Evolutionary conservation across 2,797 vertebrate species (phyloP), one percentile per base, ranked within the genome.

Genomic region (Chaetodon trifasciatus): DNA sequence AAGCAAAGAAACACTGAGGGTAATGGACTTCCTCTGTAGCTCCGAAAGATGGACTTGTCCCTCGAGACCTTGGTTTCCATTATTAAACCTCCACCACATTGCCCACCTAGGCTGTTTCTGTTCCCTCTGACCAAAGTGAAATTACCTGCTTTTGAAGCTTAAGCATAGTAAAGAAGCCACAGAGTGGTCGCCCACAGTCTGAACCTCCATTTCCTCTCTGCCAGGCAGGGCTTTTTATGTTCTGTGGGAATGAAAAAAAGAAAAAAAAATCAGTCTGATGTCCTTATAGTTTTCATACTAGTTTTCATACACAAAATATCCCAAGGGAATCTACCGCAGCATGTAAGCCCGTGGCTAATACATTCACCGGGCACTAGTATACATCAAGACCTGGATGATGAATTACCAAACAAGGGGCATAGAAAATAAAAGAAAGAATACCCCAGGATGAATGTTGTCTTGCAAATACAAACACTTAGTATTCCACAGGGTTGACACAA

Each of bases 1-100:
- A 91, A 85, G 86, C 81, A 85, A 86, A 91, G 91, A 89, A 91
- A 91, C 81, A 86, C 81, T 3, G 69, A 89, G 85, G 78, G 84
- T 95, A 95, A 96, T 95, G 93, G 94, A 94, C 86, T 95, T 96
- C 93, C 78, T 93, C 90, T 94, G 94, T 95, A 91, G 81, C 79
- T 89, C 67, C 55, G 80, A 86, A 71, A 92, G 92, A 94, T 83
- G 65, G 87, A 83, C 88, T 81, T 83, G 87, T 93, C 90, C 87
- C 91, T 72, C 0, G 70, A 93, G 91, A 94, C 85, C 80, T 72
- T 53, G 35, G 70, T 89, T 94, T 95, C 85, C 90, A 94, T 94
- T 95, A 96, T 94, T 95, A 94, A 93, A 94, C 88, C 84, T 70
- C 49, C 65, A 84, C 69, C 87, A 83, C 86, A 71, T 85, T 71